phyloP scores from a whole-genome alignment of 2,888 invertebrate species.

The Drosophila multiciliata region DNA sequence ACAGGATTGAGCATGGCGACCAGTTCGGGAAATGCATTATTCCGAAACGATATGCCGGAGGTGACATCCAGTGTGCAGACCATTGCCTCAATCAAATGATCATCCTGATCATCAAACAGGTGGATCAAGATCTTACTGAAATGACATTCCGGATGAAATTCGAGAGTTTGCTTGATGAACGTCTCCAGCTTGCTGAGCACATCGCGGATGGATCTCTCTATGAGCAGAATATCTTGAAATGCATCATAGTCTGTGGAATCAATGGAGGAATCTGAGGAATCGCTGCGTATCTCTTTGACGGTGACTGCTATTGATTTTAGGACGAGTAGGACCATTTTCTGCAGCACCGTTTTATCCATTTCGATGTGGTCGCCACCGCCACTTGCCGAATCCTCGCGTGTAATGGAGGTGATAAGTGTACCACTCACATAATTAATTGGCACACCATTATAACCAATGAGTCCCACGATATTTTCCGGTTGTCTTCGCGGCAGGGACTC shows the following conservation, averaged over 20 bases:
- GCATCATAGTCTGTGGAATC: slow-evolving; percentile 94
- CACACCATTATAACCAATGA: slow-evolving; percentile 83
- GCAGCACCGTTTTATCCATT: slow-evolving; percentile 91
- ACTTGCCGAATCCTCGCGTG: slow-evolving; percentile 15
- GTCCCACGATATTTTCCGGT: slow-evolving; percentile 82
- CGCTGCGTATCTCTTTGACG: slow-evolving; percentile 94
- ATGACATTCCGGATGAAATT: slow-evolving; percentile 94
- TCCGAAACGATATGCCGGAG: slow-evolving; percentile 92
- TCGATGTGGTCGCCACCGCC: slow-evolving; percentile 70
- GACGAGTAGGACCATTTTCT: slow-evolving; percentile 94
- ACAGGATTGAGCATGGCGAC: slow-evolving; percentile 94
- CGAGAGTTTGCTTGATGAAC: slow-evolving; percentile 92
- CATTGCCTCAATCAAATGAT: slow-evolving; percentile 96
- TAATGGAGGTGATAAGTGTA: slow-evolving; percentile 35
- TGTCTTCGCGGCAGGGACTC: slow-evolving; percentile 84
- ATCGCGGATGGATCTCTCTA: slow-evolving; percentile 93
- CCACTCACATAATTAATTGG: slow-evolving; percentile 73
- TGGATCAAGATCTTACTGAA: slow-evolving; percentile 95
- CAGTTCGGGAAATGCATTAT: slow-evolving; percentile 92
- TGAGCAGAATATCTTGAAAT: slow-evolving; percentile 95
- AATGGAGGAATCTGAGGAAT: slow-evolving; percentile 93
- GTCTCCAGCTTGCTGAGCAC: slow-evolving; percentile 92
- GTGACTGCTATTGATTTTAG: slow-evolving; percentile 95
- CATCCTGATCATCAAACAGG: slow-evolving; percentile 95
- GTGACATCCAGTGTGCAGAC: slow-evolving; percentile 95